Evolutionary conservation across 2,797 vertebrate species (phyloP).

Genomic region (Silurus aristotelis): DNA sequence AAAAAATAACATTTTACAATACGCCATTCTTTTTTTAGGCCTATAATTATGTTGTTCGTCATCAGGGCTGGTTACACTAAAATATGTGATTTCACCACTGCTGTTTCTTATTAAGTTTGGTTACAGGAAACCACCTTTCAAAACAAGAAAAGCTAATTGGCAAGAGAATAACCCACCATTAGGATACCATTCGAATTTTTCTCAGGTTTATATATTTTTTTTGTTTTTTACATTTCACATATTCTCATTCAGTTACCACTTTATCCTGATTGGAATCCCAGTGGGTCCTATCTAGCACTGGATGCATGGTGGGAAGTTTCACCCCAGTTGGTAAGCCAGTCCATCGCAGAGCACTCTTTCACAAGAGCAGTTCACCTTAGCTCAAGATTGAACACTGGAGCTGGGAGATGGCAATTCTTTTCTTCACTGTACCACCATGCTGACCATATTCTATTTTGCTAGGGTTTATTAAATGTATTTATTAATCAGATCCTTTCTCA

Average conservation of each 20-base stretch:
- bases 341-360: not conserved
- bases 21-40: not conserved
- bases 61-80: constrained; percentile 15
- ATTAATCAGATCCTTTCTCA: not conserved
- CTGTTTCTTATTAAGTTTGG: not conserved
- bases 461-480: not conserved
- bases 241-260: not conserved
- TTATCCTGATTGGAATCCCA: not conserved
- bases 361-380: not conserved
- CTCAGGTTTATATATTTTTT: not conserved
- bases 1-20: not conserved
- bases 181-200: too few species aligned
- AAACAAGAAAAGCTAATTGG: constrained; percentile 6
- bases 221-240: not conserved
- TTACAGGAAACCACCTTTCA: constrained; percentile 17
- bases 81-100: not conserved
- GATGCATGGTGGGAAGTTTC: not conserved
- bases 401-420: not conserved
- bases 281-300: not conserved
- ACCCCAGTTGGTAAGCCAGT: not conserved
- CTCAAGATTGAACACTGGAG: not conserved
- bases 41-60: not conserved
- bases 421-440: not conserved
- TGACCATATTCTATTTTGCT: not conserved
- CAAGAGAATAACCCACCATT: not conserved